Base-by-base conservation (phyloP, 2,888 invertebrate species). In the Charanyca ferruginea region DNA sequence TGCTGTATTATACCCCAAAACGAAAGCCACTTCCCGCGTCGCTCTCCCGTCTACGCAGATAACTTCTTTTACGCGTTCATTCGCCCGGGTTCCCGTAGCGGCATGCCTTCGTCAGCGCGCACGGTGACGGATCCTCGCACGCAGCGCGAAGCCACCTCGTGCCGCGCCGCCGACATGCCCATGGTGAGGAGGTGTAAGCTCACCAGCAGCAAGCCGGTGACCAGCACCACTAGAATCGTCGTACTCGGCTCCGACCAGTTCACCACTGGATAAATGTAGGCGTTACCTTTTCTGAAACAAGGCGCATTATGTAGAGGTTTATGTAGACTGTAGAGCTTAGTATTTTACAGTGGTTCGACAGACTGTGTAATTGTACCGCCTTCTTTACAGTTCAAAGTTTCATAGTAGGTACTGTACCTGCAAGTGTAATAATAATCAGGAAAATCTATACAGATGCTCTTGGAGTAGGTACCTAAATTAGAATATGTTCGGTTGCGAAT, bases 181-280 rank as follows among this genome's bases (percentile, higher is more conserved):
- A 97, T 96, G 11, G 96, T 92, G 6, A 96, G 79, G 44, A 96
- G 91, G 89, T 98, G 97, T 8, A 97, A 91, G 18, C 96, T 72
- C 9, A 97, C 86, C 7, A 97, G 93, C 76, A 98, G 96, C 1
- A 96, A 83, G 0, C 96, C 95, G n/a, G 97, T 97, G 44, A 97
- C 94, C 0, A 96, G 85, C 61, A 97, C 96, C 16, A 97, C 96
- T 9, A 96, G 91, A 11, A 96, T 86, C 0, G 97, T 96, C 32
- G 92, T 89, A 9, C 96, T 96, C 0, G 98, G 97, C 1, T 85
- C 96, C 32, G 96, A 94, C 98, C 98, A 98, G 91, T 98, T 96
- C 67, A 98, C 91, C 64, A 98, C 97, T 25, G 97, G 96, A 89
- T 98, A 98, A 73, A 98, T 97, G 87, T 96, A 97, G 38, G 95